Base-by-base conservation (phyloP, 1,140 invertebrate species). In the Bombus vancouverensis region DNA sequence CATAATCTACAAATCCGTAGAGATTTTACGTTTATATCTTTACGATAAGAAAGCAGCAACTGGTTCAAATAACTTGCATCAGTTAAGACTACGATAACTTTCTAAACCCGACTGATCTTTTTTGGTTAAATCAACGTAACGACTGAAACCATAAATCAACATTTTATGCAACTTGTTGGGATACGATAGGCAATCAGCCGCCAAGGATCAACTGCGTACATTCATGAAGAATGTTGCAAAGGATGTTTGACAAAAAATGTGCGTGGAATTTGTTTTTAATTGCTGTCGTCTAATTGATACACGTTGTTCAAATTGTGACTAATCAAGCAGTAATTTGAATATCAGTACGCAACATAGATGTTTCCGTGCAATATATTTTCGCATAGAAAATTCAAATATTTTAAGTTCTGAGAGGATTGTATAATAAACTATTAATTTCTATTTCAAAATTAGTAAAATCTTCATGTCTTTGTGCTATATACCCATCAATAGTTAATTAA, bases 191-290 rank as follows among this genome's bases (percentile, higher is more conserved):
- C 34, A 74, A 68, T 83, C 72, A 83, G 18, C 0, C 47, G 18
- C 18, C 18, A 53, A 53, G 59, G 32, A 62, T 75, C 32, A 75
- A 53, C 13, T 59, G 18, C 37, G 28, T 76, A 44, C 72, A 83
- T 68, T 8, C 44, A 83, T 76, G 76, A 74, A 3, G 39, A 62
- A 37, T 18, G 28, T 39, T 25, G 0, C 8, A 2, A 13, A 25
- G 18, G 62, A 73, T 32, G 80, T 25, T 47, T 3, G 47, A 53
- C 18, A 53, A 39, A 73, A 81, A 81, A n/a, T 57, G n/a, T 44
- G n/a, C 59, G 37, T 65, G 53, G 3, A 44, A 53, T 1, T 22
- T 1, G 47, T 53, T 53, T 22, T 22, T 53, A 53, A 0, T 22
- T 53, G 28, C 6, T 65, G 57, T 9, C 28, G 10, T 34, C 75